Conservation (phyloP, 2,888 invertebrate species). For the Tortrix viridana region DNA sequence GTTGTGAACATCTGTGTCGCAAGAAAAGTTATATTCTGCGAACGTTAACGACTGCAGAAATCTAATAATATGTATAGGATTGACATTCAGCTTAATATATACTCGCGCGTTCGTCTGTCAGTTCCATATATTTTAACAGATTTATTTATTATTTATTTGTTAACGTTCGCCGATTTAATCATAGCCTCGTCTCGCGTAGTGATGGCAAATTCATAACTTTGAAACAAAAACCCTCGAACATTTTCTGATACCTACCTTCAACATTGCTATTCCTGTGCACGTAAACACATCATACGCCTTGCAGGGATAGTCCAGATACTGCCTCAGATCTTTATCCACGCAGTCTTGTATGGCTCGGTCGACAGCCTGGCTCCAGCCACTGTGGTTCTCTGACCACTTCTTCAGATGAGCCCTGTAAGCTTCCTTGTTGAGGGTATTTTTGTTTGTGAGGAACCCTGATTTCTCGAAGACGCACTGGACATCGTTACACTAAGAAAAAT, state of each 20-base stretch:
- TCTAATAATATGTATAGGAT: no score
- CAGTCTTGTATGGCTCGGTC: conserved; percentile 70
- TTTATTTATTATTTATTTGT: no score
- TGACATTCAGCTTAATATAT: no score
- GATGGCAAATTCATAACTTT: no score
- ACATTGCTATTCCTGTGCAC: conserved; percentile 75
- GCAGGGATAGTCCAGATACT: conserved; percentile 68
- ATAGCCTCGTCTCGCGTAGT: no score
- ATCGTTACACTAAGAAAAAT: conserved; percentile 66
- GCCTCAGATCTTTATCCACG: conserved; percentile 67
- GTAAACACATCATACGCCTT: conserved; percentile 75
- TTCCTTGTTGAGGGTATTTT: conserved; percentile 66
- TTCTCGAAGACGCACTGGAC: conserved; percentile 74
- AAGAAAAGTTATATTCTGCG: no score
- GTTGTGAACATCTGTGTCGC: no score
- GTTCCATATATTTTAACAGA: no score
- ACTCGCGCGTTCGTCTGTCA: no score
- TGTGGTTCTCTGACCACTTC: conserved; percentile 62
- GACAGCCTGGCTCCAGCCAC: conserved; percentile 64
- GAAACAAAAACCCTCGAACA: no score
- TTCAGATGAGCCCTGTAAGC: conserved; percentile 63
- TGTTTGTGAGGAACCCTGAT: conserved; percentile 69
- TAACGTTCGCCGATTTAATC: no score
- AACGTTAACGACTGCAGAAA: no score
- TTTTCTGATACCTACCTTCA: conserved; percentile 59